Conservation (phyloP, 2,888 invertebrate species). For the Tuta absoluta region DNA sequence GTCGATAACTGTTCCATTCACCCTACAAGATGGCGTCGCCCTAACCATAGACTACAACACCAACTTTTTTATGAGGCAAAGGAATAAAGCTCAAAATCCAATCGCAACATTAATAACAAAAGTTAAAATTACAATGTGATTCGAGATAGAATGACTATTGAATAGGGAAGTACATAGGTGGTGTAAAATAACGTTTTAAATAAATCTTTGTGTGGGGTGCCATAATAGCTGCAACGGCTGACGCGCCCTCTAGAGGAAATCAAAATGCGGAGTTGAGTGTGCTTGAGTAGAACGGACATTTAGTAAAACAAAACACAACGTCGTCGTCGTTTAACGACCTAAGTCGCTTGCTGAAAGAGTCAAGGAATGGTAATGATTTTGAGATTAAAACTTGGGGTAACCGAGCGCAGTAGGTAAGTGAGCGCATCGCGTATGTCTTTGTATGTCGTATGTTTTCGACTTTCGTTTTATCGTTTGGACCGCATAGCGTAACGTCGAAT, state of each 20-base stretch:
- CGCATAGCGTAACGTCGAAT: no score
- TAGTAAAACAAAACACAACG: not conserved
- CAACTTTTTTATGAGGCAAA: constrained; percentile 35
- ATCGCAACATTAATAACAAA: constrained; percentile 39
- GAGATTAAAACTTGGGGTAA: no score
- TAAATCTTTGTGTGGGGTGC: constrained; percentile 76
- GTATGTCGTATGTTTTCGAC: no score
- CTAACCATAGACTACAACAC: constrained; percentile 38
- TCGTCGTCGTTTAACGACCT: no score
- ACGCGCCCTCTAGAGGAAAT: constrained; percentile 71
- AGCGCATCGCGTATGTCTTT: no score
- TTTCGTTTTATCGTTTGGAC: no score
- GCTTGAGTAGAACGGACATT: constrained; percentile 50
- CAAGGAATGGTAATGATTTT: no score
- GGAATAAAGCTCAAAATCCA: constrained; percentile 52
- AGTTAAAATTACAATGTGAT: constrained; percentile 59
- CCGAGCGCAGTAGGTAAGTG: no score
- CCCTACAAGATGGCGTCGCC: constrained; percentile 70
- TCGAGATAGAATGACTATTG: constrained; percentile 60
- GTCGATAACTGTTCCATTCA: constrained; percentile 62
- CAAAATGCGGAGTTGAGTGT: constrained; percentile 54
- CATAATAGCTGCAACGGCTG: constrained; percentile 73
- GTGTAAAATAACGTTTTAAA: constrained; percentile 81
- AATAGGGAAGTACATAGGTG: constrained; percentile 70
- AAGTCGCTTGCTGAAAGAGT: no score